Base-by-base conservation (phyloP, 2,888 invertebrate species). In the Odontocolon sp. region DNA sequence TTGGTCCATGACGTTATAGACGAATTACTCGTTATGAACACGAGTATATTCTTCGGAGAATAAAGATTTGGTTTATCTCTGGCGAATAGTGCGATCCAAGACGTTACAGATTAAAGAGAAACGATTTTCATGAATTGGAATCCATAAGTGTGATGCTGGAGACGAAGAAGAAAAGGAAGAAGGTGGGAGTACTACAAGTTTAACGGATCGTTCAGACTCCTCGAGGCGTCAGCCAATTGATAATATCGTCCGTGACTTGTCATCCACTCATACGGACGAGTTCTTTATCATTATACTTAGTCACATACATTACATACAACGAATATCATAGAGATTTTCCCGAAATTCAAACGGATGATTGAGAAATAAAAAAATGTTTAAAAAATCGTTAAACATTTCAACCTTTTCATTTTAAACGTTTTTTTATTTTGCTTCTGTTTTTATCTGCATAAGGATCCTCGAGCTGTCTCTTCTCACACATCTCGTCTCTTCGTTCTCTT, bases 171-270 rank as follows among this genome's bases (percentile, higher is more conserved):
- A 50, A 42, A 40, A 8, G 40, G 67, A 0, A 54, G 26, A 9
- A 26, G 33, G 21, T 31, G 40, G 14, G 50, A 36, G 57, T 63
- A 42, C n/a, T n/a, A 68, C 21, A 26, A 18, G 64, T 42, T 69
- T 64, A 75, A 75, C 57, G 75, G 47, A 64, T 64, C 50, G 69
- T 69, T 50, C 42, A 61, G 70, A 47, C 64, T 67, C 38, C 66
- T 61, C 64, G 56, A 31, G 64, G 69, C 75, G 40, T 64, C 66
- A 21, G 59, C 59, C 70, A 76, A 76, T 76, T 76, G 70, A 76
- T 70, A 76, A 64, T 18, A 57, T 54, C 70, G 38, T 61, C 36
- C 59, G 70, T 66, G 70, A 76, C 70, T 76, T 47, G 59, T 70
- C 76, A 31, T 76, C 21, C 76, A 76, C 70, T 76, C 75, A 76